Base-by-base conservation (phyloP, 2,888 invertebrate genomes). In the Electrophaes corylata region DNA sequence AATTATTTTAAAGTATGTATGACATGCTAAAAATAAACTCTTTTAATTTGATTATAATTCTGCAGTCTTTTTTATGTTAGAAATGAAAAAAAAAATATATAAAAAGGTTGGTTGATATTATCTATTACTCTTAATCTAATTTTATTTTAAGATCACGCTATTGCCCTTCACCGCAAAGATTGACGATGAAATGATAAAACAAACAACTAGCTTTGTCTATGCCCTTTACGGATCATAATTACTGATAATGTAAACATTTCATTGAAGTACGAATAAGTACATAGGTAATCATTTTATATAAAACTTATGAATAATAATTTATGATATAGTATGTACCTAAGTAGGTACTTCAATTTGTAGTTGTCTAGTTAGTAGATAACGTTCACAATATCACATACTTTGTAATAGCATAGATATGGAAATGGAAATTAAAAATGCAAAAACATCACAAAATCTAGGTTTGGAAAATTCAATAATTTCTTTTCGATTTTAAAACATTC, bases 321-420 rank as follows among this genome's bases (percentile, higher is more conserved):
- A n/a, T n/a, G 16, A n/a, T n/a, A 18, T 45, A 23, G 0, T n/a
- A n/a, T 3, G 31, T 11, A 31, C n/a, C 16, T 41, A 10, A 10
- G 26, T 29, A 29, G 10, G 10, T 29, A 49, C 49, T 56, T 50
- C 50, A 50, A 26, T 12, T 31, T 37, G 23, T 46, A 33, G 45
- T 46, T 44, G 12, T 40, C 45, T 16, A 50, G 39, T 33, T 55
- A 43, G 23, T 41, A 46, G 37, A 52, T 56, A 53, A 40, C n/a
- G 37, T 10, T 23, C 16, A 31, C 48, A 48, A 37, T 48, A 35
- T 35, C n/a, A 41, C 0, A 29, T 29, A 37, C 37, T 37, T 37
- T 31, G 14, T 53, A 19, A 39, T 37, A 39, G 29, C 8, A 19
- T 41, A 20, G 26, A 31, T 12, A 19, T 20, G 20, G n/a, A 31